Conservation (phyloP, 2,888 invertebrate species). For the Glaucopsyche alexis region DNA sequence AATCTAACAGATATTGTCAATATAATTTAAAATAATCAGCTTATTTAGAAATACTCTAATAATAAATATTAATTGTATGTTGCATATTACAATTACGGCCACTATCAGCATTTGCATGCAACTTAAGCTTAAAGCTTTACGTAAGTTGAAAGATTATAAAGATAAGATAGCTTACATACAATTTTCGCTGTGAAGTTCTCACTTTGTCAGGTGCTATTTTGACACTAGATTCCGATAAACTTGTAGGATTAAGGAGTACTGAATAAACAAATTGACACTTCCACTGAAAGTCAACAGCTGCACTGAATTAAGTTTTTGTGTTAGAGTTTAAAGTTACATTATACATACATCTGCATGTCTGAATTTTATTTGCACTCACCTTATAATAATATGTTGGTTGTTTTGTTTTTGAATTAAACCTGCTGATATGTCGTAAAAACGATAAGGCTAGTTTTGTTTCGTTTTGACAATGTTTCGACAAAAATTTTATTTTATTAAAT, state of each 20-base stretch:
- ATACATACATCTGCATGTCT: neutral
- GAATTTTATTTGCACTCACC: neutral
- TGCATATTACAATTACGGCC: conserved; percentile 9
- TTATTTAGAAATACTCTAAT: too few species aligned
- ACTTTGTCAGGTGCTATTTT: conserved; percentile 44
- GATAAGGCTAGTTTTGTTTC: too few species aligned
- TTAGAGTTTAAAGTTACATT: neutral
- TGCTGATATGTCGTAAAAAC: too few species aligned
- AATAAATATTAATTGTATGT: conserved; percentile 20
- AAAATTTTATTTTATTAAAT: too few species aligned
- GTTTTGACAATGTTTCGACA: too few species aligned
- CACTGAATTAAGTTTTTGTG: conserved; percentile 19
- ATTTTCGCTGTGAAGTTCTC: conserved; percentile 40
- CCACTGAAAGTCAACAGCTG: conserved; percentile 22
- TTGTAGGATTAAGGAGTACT: conserved; percentile 33
- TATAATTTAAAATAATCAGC: neutral
- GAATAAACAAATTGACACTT: conserved; percentile 28
- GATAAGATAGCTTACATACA: conserved; percentile 41
- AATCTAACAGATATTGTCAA: too few species aligned
- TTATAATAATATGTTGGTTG: neutral
- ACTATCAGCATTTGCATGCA: conserved; percentile 37
- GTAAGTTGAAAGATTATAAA: conserved; percentile 36
- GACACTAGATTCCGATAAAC: conserved; percentile 39
- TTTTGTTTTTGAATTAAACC: neutral
- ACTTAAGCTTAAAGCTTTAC: conserved; percentile 39